Percentiles rank a stretch among this genome's conserved stretches.
These are phyloP conservation scores for Strigamia maritima DNA, from an alignment of 2,888 invertebrate genomes.

Conservation along the genomic window DNA sequence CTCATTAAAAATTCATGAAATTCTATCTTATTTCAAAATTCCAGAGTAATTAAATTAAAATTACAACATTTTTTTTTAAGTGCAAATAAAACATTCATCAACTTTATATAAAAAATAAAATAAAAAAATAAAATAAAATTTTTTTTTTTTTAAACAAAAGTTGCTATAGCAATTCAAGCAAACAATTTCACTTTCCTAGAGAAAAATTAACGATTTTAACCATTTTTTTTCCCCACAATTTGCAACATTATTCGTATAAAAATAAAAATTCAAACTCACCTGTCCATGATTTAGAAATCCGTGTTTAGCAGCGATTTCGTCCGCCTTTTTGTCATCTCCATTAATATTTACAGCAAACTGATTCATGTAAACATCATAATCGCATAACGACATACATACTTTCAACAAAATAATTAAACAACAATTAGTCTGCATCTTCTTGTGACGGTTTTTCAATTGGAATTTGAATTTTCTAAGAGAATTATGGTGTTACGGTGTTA, in stretches of 20 bases:
- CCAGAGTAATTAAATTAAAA: not conserved
- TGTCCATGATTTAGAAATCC: constrained; percentile 55
- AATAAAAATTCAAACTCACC: constrained; percentile 48
- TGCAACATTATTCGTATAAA: not conserved
- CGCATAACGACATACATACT: not conserved
- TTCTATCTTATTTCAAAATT: not conserved
- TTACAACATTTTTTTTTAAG: not conserved
- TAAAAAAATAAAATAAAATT: not conserved
- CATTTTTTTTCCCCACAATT: too few species aligned
- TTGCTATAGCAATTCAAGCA: not conserved
- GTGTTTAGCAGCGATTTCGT: constrained; percentile 53
- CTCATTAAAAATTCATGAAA: not conserved
- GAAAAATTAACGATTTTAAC: not conserved
- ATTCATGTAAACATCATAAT: constrained; percentile 51
- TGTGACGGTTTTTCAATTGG: not conserved
- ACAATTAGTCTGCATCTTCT: not conserved
- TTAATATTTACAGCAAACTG: constrained; percentile 57
- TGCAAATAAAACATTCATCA: too few species aligned
- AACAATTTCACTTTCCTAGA: constrained; percentile 23
- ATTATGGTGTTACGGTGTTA: not conserved
- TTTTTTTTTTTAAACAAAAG: not conserved
- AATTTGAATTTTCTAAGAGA: not conserved
- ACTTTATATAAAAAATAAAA: too few species aligned
- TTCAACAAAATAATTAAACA: not conserved
- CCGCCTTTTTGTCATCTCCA: constrained; percentile 50